These are phyloP conservation scores for Vanessa atalanta DNA, from an alignment of 1,140 invertebrate genomes.

Conservation along the genomic window DNA sequence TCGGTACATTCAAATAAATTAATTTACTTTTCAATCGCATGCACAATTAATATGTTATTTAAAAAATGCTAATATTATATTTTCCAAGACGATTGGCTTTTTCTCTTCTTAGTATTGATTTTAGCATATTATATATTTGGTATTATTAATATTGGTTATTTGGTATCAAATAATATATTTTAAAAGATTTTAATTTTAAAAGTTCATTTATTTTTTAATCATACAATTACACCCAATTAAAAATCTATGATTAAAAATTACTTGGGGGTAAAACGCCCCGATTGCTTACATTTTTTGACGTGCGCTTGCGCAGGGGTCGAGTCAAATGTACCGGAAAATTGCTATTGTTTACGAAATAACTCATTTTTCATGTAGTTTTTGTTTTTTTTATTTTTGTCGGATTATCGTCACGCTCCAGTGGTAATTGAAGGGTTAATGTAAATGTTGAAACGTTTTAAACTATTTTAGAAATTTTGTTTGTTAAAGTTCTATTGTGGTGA, in stretches of 20 bases:
- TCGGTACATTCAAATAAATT: too few species aligned
- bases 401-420: conserved; percentile 41
- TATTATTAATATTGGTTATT: too few species aligned
- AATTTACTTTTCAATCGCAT: too few species aligned
- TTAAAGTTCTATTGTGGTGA: too few species aligned
- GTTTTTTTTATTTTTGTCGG: conserved; percentile 41
- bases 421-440: conserved; percentile 38
- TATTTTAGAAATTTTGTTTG: neutral
- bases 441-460: conserved; percentile 9
- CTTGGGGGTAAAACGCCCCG: conserved; percentile 1
- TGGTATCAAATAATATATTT: too few species aligned
- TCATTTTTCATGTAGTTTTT: conserved; percentile 47
- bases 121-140: too few species aligned
- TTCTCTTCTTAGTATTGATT: too few species aligned
- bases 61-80: too few species aligned
- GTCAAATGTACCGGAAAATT: conserved; percentile 68
- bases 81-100: too few species aligned
- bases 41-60: too few species aligned
- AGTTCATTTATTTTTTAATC: too few species aligned
- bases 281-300: conserved; percentile 15
- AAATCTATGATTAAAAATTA: conserved; percentile 12
- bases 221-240: neutral
- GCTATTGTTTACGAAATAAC: conserved; percentile 66
- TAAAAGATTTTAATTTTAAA: too few species aligned
- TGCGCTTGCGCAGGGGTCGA: conserved; percentile 52